Evolutionary conservation across 1,140 invertebrate species (phyloP).

Genomic region (Leucophenga varia): DNA sequence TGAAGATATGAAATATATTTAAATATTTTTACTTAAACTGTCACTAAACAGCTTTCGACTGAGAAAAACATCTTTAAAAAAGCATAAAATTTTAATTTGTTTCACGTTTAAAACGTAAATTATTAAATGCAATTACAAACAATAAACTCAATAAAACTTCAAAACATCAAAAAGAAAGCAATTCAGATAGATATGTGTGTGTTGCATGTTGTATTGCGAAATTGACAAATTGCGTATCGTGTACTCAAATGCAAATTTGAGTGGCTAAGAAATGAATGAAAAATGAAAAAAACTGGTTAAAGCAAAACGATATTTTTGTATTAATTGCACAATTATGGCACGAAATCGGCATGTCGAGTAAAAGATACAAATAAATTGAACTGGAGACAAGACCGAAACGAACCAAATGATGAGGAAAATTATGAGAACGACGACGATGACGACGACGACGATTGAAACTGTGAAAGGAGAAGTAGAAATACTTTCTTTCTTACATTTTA

Average conservation of each 20-base stretch:
- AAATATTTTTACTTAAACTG: too few relatives aligned
- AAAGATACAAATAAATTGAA: constrained; percentile 22
- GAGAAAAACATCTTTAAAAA: too few relatives aligned
- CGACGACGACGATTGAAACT: constrained; percentile 30
- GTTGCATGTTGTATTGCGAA: constrained; percentile 51
- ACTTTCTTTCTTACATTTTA: constrained; percentile 51
- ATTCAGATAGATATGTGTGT: too few relatives aligned
- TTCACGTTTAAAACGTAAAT: too few relatives aligned
- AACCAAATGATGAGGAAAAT: not conserved
- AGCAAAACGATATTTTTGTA: constrained; percentile 11
- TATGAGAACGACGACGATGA: constrained; percentile 7
- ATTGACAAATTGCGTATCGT: constrained; percentile 39
- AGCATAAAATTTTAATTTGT: too few relatives aligned
- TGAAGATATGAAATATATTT: too few relatives aligned
- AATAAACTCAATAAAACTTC: too few relatives aligned
- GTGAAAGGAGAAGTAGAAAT: constrained; percentile 28
- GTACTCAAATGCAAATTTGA: constrained; percentile 17
- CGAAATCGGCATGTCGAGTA: constrained; percentile 43
- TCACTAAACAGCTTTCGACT: too few relatives aligned
- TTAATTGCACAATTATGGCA: constrained; percentile 54
- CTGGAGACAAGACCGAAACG: not conserved
- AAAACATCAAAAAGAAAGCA: too few relatives aligned
- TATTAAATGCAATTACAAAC: too few relatives aligned
- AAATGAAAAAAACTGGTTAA: constrained; percentile 37
- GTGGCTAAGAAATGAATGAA: constrained; percentile 1